Conservation (phyloP, 2,888 invertebrate genomes). For the Pheosia gnoma region DNA sequence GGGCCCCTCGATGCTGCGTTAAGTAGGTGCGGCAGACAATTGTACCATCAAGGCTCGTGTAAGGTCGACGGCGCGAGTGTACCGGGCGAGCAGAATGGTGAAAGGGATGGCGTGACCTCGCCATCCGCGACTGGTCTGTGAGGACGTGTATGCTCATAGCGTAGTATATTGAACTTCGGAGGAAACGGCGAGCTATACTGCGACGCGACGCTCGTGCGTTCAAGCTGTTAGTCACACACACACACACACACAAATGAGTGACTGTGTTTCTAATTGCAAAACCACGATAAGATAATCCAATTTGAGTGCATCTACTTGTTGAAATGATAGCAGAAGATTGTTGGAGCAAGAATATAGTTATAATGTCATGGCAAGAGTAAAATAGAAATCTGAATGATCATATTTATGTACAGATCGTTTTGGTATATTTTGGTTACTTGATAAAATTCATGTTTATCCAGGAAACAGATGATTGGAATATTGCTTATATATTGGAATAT, state of each 20-base stretch:
- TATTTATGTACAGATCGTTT: neutral
- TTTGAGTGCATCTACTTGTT: conserved; percentile 23
- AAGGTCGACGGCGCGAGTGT: conserved; percentile 62
- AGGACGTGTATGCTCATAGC: conserved; percentile 45
- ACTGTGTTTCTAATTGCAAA: conserved; percentile 36
- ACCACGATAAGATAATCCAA: conserved; percentile 38
- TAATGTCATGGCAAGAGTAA: neutral
- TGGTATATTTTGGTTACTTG: conserved; percentile 9
- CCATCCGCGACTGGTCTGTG: conserved; percentile 58
- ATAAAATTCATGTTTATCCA: conserved; percentile 7
- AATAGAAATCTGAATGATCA: neutral
- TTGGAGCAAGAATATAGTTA: conserved; percentile 8
- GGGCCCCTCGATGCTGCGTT: conserved; percentile 39
- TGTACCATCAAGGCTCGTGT: conserved; percentile 69
- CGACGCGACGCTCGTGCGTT: conserved; percentile 38
- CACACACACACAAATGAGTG: conserved; percentile 22
- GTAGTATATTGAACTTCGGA: conserved; percentile 62
- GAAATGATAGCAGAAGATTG: conserved; percentile 14
- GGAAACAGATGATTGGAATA: conserved; percentile 40
- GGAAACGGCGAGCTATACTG: conserved; percentile 38
- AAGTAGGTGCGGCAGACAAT: conserved; percentile 57
- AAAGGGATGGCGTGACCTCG: conserved; percentile 77
- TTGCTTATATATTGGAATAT: conserved; percentile 57
- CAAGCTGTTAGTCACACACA: conserved; percentile 38
- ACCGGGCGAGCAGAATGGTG: conserved; percentile 73